Evolutionary conservation across 2,888 invertebrate species (phyloP).

Genomic region (Phytoseiulus persimilis): DNA sequence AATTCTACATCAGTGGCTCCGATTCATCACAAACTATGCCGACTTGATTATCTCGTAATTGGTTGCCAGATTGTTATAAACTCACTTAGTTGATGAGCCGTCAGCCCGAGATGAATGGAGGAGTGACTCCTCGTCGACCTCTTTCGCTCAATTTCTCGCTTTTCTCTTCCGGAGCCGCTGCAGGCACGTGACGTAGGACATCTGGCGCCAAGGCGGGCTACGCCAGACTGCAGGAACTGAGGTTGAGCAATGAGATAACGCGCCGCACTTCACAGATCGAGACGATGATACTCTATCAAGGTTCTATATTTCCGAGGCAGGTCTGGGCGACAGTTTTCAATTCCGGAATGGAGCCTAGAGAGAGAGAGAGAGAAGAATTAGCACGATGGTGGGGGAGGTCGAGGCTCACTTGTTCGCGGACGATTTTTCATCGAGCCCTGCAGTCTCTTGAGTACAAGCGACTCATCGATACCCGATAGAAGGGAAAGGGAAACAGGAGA

Average conservation of each 20-base stretch:
- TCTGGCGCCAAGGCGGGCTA: too few relatives aligned
- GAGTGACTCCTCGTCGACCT: background rate
- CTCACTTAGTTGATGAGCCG: background rate
- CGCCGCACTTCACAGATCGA: background rate
- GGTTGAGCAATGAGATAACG: too few relatives aligned
- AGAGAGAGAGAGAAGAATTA: background rate
- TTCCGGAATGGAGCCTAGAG: background rate
- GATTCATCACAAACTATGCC: background rate
- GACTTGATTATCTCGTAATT: background rate
- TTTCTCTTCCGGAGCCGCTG: background rate
- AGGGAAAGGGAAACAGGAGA: background rate
- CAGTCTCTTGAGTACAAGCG: background rate
- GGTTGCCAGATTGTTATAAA: background rate
- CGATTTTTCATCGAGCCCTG: background rate
- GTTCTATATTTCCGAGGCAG: background rate
- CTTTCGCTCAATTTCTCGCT: background rate
- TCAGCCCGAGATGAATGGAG: background rate
- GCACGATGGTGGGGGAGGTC: background rate
- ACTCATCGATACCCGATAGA: background rate
- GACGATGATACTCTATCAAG: background rate
- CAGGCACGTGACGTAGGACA: too few relatives aligned
- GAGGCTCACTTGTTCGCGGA: background rate
- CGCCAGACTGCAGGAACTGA: too few relatives aligned
- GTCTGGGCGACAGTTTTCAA: background rate
- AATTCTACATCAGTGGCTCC: background rate